Base-by-base conservation (phyloP, 2,888 invertebrate genomes). In the Sminthurides aquaticus region DNA sequence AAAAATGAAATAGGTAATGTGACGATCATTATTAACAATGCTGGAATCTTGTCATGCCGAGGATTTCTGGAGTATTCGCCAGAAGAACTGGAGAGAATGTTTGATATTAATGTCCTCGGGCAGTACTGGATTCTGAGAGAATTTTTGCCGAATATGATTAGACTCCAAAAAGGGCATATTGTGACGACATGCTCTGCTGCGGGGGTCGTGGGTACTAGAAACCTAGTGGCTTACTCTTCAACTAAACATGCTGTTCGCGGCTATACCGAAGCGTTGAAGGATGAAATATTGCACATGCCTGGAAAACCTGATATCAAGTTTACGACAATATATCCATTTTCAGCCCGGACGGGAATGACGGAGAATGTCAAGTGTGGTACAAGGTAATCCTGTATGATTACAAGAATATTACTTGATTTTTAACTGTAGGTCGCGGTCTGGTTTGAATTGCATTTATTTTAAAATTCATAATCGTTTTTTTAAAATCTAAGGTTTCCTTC, bases 21-120 rank as follows among this genome's bases (percentile, higher is more conserved):
- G 2, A 86, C 87, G 0, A 86, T 92, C 76, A 79, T 92, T 62
- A 82, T 91, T 8, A 91, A 91, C 79, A 92, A 92, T 80, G 92
- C 91, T 0, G 92, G 91, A 2, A 88, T 91, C 69, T 89, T 91
- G 88, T 89, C 90, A 0, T 87, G 87, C 75, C 87, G 86, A 77
- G 81, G 86, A 0, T 79, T 91, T 60, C 78, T 86, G 34, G 81
- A 86, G 56, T 85, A 87, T 66, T 83, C 83, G 0, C 81, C 84
- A 28, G 83, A 84, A 67, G 88, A 90, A 76, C 86, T 91, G 69
- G 81, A 83, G n/a, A 81, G 83, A 49, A 81, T 84, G 0, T 87
- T 89, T 68, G 86, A 88, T 69, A 84, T 91, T 64, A 92, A 92
- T 78, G 85, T 90, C 5, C 76, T 89, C 70, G 85, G 89, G 1